Evolutionary conservation across 2,888 invertebrate genomes (phyloP), one percentile per base, ranked within the genome.

Genomic region (Chrysodeixis includens): DNA sequence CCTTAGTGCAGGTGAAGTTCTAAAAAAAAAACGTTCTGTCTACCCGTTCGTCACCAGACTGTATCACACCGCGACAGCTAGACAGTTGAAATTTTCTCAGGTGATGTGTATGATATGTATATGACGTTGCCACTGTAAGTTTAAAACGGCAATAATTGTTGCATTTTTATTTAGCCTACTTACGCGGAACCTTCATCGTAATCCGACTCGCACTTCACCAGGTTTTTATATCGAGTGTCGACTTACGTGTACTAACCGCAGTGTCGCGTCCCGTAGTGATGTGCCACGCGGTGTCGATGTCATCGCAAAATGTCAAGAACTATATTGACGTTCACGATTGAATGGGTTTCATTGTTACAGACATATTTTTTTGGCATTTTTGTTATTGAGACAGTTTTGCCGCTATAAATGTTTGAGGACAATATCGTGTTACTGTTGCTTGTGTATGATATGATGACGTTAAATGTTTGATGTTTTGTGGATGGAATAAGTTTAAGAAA

Each of bases 161-260:
- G n/a, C n/a, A n/a, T n/a, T n/a, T n/a, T n/a, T n/a, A n/a, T n/a
- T n/a, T n/a, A n/a, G n/a, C n/a, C n/a, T n/a, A n/a, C n/a, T n/a
- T n/a, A n/a, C n/a, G n/a, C n/a, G n/a, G n/a, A n/a, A n/a, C n/a
- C n/a, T n/a, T n/a, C n/a, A n/a, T n/a, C n/a, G n/a, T n/a, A n/a
- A n/a, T n/a, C n/a, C n/a, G n/a, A n/a, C n/a, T n/a, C n/a, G n/a
- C n/a, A n/a, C n/a, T n/a, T n/a, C n/a, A n/a, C n/a, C 69, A 63
- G 74, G 77, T 80, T 74, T 69, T 65, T 64, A 62, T 64, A 64
- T 63, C 74, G 52, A 77, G 69, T 64, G 69, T 66, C 74, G 52
- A 35, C 44, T 76, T 74, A 74, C 70, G 58, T 70, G 81, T 81
- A 66, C 73, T 78, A 79, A 79, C 79, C 81, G 68, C 79, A 79